A percentile compares a stretch with the other conserved stretches of the same genome.
Evolutionary conservation across 2,888 invertebrate species (phyloP).

Genomic region (Clanis bilineata): DNA sequence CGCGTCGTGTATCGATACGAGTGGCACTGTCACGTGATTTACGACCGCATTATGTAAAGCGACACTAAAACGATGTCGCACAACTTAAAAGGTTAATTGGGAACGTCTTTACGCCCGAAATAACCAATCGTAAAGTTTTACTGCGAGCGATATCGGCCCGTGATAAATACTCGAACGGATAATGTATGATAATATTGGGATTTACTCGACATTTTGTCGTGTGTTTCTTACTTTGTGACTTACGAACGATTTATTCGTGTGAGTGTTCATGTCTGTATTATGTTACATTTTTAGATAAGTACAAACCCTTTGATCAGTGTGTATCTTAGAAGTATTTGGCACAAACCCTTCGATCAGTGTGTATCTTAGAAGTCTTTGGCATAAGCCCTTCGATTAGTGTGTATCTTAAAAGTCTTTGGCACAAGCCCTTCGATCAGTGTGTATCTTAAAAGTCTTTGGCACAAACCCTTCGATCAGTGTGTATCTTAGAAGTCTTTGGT

Average conservation of each 20-base stretch:
- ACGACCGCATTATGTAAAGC: slow-evolving; percentile 57
- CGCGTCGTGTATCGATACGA: slow-evolving; percentile 45
- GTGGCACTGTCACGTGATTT: slow-evolving; percentile 47
- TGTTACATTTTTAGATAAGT: background rate
- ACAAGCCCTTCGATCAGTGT: too few species aligned
- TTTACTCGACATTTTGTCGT: slow-evolving; percentile 12
- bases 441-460: too few species aligned
- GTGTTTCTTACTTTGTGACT: background rate
- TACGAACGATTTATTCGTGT: background rate
- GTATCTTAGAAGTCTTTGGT: too few species aligned
- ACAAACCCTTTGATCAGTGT: too few species aligned
- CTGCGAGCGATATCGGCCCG: slow-evolving; percentile 48
- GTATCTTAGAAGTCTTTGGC: too few species aligned
- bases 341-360: too few species aligned
- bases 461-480: too few species aligned
- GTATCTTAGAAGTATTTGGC: too few species aligned
- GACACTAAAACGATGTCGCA: slow-evolving; percentile 55
- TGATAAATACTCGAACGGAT: slow-evolving; percentile 33
- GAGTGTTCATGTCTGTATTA: background rate
- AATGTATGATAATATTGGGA: slow-evolving; percentile 8
- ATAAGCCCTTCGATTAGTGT: too few species aligned
- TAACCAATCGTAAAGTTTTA: slow-evolving; percentile 62
- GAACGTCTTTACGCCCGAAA: slow-evolving; percentile 52
- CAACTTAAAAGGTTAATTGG: slow-evolving; percentile 67
- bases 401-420: too few species aligned